Evolutionary conservation across 1,140 invertebrate species (phyloP).

Genomic region (Drosophila tristis): DNA sequence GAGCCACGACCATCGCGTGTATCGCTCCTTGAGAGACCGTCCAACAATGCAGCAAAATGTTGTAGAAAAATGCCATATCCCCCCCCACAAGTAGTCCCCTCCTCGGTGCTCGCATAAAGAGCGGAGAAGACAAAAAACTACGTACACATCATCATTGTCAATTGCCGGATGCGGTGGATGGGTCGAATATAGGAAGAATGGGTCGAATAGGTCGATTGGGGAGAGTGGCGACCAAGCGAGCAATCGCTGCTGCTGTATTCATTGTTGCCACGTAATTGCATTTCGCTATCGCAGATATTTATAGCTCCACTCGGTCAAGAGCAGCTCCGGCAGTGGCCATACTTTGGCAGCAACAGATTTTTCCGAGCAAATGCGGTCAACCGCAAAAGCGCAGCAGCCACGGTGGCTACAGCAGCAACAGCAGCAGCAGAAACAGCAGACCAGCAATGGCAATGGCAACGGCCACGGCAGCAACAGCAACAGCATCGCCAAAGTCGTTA

Average conservation of each 20-base stretch:
- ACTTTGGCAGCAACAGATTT: conserved; percentile 81
- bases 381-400: conserved; percentile 74
- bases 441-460: conserved; percentile 54
- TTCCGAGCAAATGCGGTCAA: conserved; percentile 79
- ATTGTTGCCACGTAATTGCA: conserved; percentile 82
- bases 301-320: conserved; percentile 82
- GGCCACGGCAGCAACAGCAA: background rate
- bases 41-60: conserved; percentile 73
- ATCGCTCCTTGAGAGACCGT: conserved; percentile 58
- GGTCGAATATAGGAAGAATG: background rate
- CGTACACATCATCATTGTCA: conserved; percentile 82
- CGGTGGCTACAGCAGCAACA: too few species aligned
- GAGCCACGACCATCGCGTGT: conserved; percentile 30
- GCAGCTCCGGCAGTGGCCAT: conserved; percentile 65
- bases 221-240: conserved; percentile 46
- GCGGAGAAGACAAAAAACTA: conserved; percentile 73
- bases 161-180: conserved; percentile 71
- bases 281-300: conserved; percentile 83
- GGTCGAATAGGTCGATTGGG: background rate
- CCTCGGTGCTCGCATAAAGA: conserved; percentile 32
- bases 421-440: conserved; percentile 79
- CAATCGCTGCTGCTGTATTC: conserved; percentile 74
- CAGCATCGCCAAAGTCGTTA: conserved; percentile 63
- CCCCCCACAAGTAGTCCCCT: background rate
- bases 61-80: conserved; percentile 65